Base-by-base conservation (phyloP, 2,113 vertebrate species). In the Xiphophorus couchianus region DNA sequence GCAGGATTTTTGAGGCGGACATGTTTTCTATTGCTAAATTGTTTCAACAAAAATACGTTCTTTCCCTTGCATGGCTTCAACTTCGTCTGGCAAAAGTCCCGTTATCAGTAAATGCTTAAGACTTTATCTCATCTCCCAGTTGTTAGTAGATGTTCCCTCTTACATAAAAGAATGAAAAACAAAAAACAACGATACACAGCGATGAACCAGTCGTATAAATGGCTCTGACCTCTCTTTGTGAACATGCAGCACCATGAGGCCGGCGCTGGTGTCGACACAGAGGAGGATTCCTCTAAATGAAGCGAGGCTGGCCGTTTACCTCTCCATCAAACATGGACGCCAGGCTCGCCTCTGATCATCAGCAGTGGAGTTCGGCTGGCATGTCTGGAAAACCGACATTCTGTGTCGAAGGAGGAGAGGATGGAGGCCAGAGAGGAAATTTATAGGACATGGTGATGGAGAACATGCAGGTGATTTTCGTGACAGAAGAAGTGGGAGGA, bases 181-280 rank as follows among this genome's bases (percentile, higher is more conserved):
- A 68, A 54, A 54, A 54, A 69, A 71, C 78, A 68, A 82, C 30
- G 2, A 30, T 30, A 30, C 30, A 30, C 30, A 30, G 76, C 79
- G 75, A 86, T 87, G 51, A 68, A 62, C 65, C 65, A 69, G n/a
- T 69, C 25, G 79, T 74, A 30, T 37, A n/a, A 76, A 85, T 74
- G 74, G 60, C 80, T 90, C 42, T 74, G 77, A 68, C 74, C 35
- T 62, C 8, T 78, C 44, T 72, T 69, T 73, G 22, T 76, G 28
- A 81, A 71, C 71, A 51, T 72, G 73, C 63, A 81, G 84, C 90
- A 88, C 86, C 89, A 71, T 61, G 5, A 73, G 15, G 71, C 84
- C 86, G 85, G 81, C 70, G 79, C 74, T 44, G 31, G 27, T 62
- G 39, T 63, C 60, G 73, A 25, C 35, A 75, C 35, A 71, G 77